Percentiles rank a stretch among this genome's conserved stretches.
These are phyloP conservation scores for Rhea pennata DNA, from an alignment of 2,113 vertebrate genomes.

Conservation along the genomic window DNA sequence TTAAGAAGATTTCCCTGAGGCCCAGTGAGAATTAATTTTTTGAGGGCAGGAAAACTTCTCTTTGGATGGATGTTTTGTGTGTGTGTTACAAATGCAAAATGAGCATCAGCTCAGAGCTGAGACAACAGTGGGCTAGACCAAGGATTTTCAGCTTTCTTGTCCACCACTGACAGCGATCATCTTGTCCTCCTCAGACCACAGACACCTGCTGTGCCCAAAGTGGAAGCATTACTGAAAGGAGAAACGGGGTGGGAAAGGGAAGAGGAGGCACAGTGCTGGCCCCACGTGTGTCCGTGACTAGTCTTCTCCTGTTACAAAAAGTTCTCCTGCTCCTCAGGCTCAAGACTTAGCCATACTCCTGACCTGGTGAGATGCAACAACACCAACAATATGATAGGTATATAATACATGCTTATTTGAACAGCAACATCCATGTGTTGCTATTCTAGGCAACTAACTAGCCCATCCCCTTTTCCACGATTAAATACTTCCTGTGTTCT, in stretches of 20 bases:
- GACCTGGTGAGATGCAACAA: not conserved
- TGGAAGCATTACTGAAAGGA: too few relatives aligned
- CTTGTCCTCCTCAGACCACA: not conserved
- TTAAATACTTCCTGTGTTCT: accelerated
- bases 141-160: not conserved
- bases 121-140: not conserved
- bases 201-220: too few relatives aligned
- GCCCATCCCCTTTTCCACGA: not conserved
- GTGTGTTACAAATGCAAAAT: not conserved
- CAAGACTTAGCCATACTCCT: not conserved
- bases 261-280: too few relatives aligned
- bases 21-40: not conserved
- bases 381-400: not conserved
- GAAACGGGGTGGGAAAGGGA: too few relatives aligned
- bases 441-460: not conserved
- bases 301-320: not conserved
- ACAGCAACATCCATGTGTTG: not conserved
- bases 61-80: too few relatives aligned
- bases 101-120: not conserved
- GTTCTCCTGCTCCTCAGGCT: not conserved
- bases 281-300: accelerated
- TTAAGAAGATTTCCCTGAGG: not conserved
- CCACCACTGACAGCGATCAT: too few relatives aligned
- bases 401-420: not conserved
- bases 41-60: not conserved